phyloP scores from a whole-genome alignment of 2,888 invertebrate genomes.

The Xanthostigma xanthostigma region DNA sequence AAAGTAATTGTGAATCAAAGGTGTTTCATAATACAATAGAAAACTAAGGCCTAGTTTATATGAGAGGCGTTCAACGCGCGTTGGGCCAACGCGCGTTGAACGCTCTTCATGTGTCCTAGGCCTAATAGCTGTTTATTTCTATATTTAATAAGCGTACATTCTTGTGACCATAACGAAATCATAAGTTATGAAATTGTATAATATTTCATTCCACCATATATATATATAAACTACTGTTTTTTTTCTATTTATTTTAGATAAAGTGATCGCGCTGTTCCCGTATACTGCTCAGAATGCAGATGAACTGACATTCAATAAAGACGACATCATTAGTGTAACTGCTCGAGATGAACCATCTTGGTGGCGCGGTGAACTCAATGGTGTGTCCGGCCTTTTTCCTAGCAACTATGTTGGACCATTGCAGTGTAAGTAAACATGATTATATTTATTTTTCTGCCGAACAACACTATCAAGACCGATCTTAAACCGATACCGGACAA shows the following conservation, averaged over 20 bases:
- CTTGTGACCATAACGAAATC: too few species aligned
- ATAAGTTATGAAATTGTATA: too few species aligned
- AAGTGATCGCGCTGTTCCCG: slow-evolving; percentile 84
- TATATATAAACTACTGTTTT: slow-evolving; percentile 3
- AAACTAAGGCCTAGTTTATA: too few species aligned
- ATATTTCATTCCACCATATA: too few species aligned
- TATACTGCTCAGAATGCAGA: slow-evolving; percentile 92
- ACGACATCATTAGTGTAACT: slow-evolving; percentile 77
- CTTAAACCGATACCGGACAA: too few species aligned
- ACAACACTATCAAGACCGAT: neutral
- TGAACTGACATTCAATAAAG: slow-evolving; percentile 83
- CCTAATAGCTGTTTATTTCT: too few species aligned
- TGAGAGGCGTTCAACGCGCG: too few species aligned
- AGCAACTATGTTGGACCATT: slow-evolving; percentile 84
- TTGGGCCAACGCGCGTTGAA: too few species aligned
- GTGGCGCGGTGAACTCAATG: slow-evolving; percentile 93
- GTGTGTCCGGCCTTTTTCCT: slow-evolving; percentile 82
- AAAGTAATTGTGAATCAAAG: too few species aligned
- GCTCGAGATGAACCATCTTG: slow-evolving; percentile 90
- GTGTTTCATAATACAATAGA: too few species aligned
- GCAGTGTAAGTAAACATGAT: slow-evolving; percentile 38
- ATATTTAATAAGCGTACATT: too few species aligned
- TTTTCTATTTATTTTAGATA: slow-evolving; percentile 36
- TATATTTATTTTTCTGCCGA: slow-evolving; percentile 2
- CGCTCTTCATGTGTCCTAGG: too few species aligned